phyloP scores from a whole-genome alignment of 35 echinoderm and acorn worm genomes.

The Ophiothrix spiculata region DNA sequence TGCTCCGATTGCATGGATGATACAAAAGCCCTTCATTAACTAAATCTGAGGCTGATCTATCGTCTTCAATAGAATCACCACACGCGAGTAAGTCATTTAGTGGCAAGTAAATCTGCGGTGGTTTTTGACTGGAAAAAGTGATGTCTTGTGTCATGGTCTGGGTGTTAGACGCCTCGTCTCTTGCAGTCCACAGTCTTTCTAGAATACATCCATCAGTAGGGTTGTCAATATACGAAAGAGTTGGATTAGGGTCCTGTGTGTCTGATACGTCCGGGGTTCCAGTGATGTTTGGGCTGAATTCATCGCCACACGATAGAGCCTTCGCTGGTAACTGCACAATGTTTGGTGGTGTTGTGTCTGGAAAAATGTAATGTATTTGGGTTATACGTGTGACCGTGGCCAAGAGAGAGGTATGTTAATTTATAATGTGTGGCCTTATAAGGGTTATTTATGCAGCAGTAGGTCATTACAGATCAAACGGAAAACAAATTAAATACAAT shows the following conservation, averaged over 20 bases:
- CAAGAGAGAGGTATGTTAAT: too few species aligned
- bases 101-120: background rate
- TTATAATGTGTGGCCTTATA: too few species aligned
- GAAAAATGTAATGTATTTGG: background rate
- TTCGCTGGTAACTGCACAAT: background rate
- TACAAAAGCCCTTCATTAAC: background rate
- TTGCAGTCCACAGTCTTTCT: background rate
- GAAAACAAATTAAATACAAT: too few species aligned
- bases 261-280: background rate
- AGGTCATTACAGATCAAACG: background rate
- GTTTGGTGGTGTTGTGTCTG: background rate
- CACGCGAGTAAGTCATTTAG: background rate
- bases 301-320: background rate
- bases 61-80: slow-evolving; percentile 17
- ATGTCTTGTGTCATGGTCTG: background rate
- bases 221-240: background rate
- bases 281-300: background rate
- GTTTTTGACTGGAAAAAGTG: background rate
- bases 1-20: slow-evolving; percentile 7
- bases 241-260: background rate
- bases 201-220: background rate
- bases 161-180: background rate
- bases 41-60: background rate
- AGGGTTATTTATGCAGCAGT: background rate
- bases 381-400: background rate